phyloP scores from a whole-genome alignment of 2,888 invertebrate species.

The Dryocosmus kuriphilus region DNA sequence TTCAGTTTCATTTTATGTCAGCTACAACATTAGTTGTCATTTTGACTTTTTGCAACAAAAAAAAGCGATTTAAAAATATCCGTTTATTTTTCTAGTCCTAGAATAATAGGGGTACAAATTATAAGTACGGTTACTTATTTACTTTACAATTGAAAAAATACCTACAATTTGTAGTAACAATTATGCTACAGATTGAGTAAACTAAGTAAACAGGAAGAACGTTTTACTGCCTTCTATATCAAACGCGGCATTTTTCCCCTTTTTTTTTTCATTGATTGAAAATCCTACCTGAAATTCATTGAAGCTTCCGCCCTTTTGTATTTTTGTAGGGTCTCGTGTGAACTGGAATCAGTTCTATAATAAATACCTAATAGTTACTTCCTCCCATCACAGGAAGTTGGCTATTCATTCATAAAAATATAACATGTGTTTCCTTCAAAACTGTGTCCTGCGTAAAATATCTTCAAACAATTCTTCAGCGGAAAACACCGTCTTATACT shows the following conservation, averaged over 20 bases:
- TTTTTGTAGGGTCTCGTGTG: slow-evolving; percentile 11
- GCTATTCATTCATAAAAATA: slow-evolving; percentile 17
- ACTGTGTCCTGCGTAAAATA: neutral
- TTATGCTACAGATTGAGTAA: neutral
- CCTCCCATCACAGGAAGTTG: neutral
- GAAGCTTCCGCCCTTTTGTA: slow-evolving; percentile 26
- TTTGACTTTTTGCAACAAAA: no score
- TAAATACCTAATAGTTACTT: slow-evolving; percentile 8
- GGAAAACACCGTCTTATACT: no score
- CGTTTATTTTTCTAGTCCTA: no score
- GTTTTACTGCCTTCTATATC: neutral
- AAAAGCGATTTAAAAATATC: no score
- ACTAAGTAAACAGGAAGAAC: slow-evolving; percentile 25
- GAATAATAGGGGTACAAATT: no score
- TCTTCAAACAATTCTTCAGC: neutral
- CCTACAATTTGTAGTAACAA: neutral
- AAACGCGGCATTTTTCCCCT: neutral
- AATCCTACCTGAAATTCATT: slow-evolving; percentile 6
- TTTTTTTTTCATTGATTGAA: slow-evolving; percentile 29
- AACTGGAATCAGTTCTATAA: slow-evolving; percentile 2
- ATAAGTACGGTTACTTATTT: no score
- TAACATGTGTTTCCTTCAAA: neutral
- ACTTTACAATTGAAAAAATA: neutral
- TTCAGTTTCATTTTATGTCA: no score
- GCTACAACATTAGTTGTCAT: no score